phyloP scores from a whole-genome alignment of 1,140 invertebrate genomes.

The Belonocnema kinseyi region DNA sequence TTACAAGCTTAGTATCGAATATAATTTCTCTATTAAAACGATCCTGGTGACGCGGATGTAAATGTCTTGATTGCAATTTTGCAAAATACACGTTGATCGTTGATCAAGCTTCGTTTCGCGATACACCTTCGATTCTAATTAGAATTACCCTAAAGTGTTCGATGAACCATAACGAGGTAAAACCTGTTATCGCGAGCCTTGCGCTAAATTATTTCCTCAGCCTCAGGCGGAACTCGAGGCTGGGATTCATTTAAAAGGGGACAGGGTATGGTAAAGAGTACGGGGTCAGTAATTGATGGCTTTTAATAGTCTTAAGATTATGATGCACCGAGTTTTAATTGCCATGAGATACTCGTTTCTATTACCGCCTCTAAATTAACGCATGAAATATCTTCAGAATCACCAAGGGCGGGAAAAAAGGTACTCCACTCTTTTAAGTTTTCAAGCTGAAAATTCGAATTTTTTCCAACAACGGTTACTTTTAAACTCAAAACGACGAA shows the following conservation, averaged over 20 bases:
- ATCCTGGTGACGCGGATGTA: neutral
- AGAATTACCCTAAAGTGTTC: constrained; percentile 29
- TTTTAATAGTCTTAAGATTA: constrained; percentile 30
- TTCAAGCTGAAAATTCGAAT: no score
- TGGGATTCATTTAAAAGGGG: constrained; percentile 20
- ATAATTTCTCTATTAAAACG: neutral
- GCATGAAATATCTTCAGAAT: constrained; percentile 26
- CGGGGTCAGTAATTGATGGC: constrained; percentile 28
- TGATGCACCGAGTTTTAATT: constrained; percentile 24
- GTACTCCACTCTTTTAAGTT: no score
- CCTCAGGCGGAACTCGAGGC: constrained; percentile 24
- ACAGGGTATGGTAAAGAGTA: constrained; percentile 27
- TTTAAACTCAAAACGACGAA: no score
- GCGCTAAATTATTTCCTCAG: constrained; percentile 16
- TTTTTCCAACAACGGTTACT: no score
- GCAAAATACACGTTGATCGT: neutral
- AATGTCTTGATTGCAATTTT: constrained; percentile 4
- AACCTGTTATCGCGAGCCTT: constrained; percentile 30
- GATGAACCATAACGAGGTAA: constrained; percentile 27
- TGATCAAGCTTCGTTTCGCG: neutral
- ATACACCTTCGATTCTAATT: neutral
- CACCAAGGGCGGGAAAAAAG: neutral
- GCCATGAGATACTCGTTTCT: constrained; percentile 27
- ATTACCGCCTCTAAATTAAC: constrained; percentile 24
- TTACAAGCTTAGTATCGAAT: no score